These are phyloP conservation scores for Hapalemur alaotrensis DNA, from an alignment of 2,797 vertebrate genomes.

Conservation along the genomic window DNA sequence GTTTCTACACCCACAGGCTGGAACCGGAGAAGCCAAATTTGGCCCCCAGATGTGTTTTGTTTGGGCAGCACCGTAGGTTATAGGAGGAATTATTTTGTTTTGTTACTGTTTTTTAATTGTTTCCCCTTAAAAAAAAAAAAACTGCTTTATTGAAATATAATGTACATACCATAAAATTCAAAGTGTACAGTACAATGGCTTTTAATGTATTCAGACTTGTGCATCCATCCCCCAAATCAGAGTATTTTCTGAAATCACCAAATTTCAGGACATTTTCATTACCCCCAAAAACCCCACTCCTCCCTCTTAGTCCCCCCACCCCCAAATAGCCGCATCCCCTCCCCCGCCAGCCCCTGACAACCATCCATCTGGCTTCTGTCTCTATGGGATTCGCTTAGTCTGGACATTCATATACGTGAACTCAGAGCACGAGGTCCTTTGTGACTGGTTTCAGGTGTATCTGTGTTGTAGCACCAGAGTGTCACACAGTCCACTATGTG, in stretches of 20 bases:
- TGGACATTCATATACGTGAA: neutral
- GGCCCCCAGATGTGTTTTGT: neutral
- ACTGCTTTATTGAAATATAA: neutral
- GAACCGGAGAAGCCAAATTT: accelerated
- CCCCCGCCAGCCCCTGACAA: neutral
- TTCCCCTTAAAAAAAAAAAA: neutral
- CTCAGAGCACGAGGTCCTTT: accelerated
- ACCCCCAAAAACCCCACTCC: neutral
- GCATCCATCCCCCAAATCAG: neutral
- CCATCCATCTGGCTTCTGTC: neutral
- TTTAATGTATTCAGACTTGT: neutral
- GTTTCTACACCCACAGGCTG: neutral
- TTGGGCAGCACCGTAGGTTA: neutral
- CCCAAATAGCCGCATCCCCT: accelerated
- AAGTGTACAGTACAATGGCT: neutral
- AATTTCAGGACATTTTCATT: neutral
- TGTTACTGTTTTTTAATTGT: neutral
- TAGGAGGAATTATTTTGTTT: neutral
- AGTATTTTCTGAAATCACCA: too few species aligned
- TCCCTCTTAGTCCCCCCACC: too few species aligned
- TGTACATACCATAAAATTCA: neutral
- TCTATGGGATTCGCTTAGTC: neutral
- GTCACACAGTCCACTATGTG: accelerated
- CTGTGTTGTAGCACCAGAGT: too few species aligned
- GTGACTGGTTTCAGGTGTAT: neutral